phyloP scores from a whole-genome alignment of 1,140 invertebrate species.

The Lithobius niger region DNA sequence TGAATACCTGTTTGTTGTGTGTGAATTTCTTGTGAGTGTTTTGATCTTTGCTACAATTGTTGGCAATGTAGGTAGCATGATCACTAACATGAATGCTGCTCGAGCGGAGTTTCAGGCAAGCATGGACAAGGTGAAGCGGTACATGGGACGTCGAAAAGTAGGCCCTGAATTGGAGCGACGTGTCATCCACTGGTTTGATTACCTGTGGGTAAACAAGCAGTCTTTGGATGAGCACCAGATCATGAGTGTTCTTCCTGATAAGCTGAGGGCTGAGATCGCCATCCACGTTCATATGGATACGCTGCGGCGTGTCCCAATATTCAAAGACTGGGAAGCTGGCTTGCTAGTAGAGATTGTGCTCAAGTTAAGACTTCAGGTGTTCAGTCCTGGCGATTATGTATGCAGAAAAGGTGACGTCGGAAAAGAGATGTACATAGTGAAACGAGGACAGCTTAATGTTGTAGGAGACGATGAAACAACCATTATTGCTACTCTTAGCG shows the following conservation, averaged over 20 bases:
- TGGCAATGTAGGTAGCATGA: slow-evolving; percentile 90
- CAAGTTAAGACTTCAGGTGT: slow-evolving; percentile 81
- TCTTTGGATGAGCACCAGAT: slow-evolving; percentile 76
- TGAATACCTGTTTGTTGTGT: slow-evolving; percentile 77
- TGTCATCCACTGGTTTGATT: slow-evolving; percentile 93
- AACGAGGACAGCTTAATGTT: slow-evolving; percentile 68
- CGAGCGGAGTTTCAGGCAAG: slow-evolving; percentile 86
- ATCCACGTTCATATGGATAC: slow-evolving; percentile 92
- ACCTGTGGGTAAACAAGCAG: slow-evolving; percentile 87
- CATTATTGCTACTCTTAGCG: slow-evolving; percentile 69
- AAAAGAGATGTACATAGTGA: slow-evolving; percentile 94
- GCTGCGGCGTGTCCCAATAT: slow-evolving; percentile 70
- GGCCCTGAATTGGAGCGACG: slow-evolving; percentile 73
- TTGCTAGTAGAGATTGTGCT: slow-evolving; percentile 82
- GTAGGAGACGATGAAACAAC: slow-evolving; percentile 73
- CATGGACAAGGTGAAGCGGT: slow-evolving; percentile 93
- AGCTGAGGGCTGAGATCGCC: slow-evolving; percentile 90
- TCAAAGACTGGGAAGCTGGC: slow-evolving; percentile 89
- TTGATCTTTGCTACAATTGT: slow-evolving; percentile 83
- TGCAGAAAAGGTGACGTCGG: slow-evolving; percentile 95
- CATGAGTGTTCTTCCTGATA: slow-evolving; percentile 71
- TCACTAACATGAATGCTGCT: slow-evolving; percentile 92
- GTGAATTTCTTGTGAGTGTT: slow-evolving; percentile 76
- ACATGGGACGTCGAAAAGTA: slow-evolving; percentile 81
- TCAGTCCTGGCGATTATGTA: slow-evolving; percentile 91